Conservation (phyloP, 2,888 invertebrate species). For the Schizaphis graminum region DNA sequence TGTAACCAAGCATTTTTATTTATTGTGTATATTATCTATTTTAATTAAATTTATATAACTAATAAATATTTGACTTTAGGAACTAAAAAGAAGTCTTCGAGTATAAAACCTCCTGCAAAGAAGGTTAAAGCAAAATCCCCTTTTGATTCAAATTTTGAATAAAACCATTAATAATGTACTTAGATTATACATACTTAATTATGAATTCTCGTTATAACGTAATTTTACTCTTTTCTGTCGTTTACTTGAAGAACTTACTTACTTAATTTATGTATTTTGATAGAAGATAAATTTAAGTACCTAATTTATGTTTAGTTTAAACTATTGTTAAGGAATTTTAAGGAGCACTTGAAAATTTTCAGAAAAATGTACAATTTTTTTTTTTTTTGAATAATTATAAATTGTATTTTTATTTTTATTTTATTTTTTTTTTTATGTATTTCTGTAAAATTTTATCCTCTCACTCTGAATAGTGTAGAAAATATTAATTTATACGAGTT, state of each 20-base stretch:
- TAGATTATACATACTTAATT: neutral
- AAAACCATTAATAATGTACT: slow-evolving; percentile 10
- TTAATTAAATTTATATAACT: neutral
- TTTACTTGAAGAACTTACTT: neutral
- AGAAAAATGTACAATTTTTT: neutral
- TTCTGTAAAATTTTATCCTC: neutral
- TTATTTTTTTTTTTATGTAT: neutral
- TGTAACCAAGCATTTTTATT: no score
- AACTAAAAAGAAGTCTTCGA: slow-evolving; percentile 38
- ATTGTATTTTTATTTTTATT: neutral
- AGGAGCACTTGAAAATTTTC: slow-evolving; percentile 11
- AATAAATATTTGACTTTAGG: slow-evolving; percentile 38
- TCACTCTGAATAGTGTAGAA: neutral
- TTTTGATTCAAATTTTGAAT: slow-evolving; percentile 35
- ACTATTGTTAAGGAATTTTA: neutral
- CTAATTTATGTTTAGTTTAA: slow-evolving; percentile 12
- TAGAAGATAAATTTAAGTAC: neutral
- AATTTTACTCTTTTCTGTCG: slow-evolving; percentile 7
- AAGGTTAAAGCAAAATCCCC: slow-evolving; percentile 43
- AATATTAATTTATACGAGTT: neutral
- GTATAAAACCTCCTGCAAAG: slow-evolving; percentile 55
- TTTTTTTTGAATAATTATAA: neutral
- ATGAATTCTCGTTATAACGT: neutral
- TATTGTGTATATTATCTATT: neutral
- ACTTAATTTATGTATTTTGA: neutral